Base-by-base conservation (phyloP, 1,140 invertebrate genomes). In the Achroia grisella region DNA sequence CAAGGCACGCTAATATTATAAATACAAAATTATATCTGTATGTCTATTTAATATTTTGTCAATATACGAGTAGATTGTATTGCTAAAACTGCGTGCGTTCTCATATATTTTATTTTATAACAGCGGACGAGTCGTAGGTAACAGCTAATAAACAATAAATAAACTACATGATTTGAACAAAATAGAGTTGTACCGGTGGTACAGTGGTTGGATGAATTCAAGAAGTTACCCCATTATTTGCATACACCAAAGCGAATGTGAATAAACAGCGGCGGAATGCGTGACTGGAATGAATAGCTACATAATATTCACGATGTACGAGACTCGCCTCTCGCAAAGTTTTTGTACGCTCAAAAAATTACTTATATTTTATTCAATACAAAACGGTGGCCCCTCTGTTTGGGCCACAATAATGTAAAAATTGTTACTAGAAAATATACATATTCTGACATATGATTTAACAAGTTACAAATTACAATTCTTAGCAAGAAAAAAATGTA, bases 171-270 rank as follows among this genome's bases (percentile, higher is more conserved):
- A 23, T 23, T 23, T 23, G 17, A 3, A 3, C 17, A 23, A 6
- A 23, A 23, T 23, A 23, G 17, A 23, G 17, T 6, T 23, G 17
- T 23, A 23, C 17, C 17, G 17, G 17, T 23, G 17, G 17, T 14
- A 31, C 34, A 36, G 34, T 15, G 30, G 30, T 31, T 9, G 34
- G 15, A 15, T 37, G 14, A 37, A 37, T 10, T 29, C 41, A 59
- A 67, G 54, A 59, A 71, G 63, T 71, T 66, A 55, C 62, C 56
- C 62, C 58, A 72, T 76, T 80, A 80, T 73, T 77, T 75, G 62
- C 63, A 62, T 59, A 61, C 58, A 48, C 57, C 52, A 62, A 57
- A 57, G 56, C 59, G 62, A 68, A 75, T 67, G 67, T 67, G 70
- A 69, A 74, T 77, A 76, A 74, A 76, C 70, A 74, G 57, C 56